Evolutionary conservation across 2,888 invertebrate genomes (phyloP).

Genomic region (Atrina japonica): DNA sequence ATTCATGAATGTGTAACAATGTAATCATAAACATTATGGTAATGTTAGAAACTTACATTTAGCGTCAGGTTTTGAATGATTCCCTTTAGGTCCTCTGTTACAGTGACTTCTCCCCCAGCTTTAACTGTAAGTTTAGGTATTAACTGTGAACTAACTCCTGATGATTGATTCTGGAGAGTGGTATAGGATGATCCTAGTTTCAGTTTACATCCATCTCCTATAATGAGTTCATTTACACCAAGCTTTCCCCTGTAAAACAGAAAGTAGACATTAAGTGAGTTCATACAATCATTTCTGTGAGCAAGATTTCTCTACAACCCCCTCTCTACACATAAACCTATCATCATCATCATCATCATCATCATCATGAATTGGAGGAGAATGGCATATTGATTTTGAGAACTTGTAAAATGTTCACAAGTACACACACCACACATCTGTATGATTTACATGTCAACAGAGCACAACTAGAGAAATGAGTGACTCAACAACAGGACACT

Average conservation of each 20-base stretch:
- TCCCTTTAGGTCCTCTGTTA: conserved; percentile 50
- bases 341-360: no score
- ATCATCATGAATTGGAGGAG: neutral
- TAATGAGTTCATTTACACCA: conserved; percentile 61
- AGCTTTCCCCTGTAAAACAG: conserved; percentile 60
- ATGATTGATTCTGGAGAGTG: conserved; percentile 39
- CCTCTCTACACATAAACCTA: neutral
- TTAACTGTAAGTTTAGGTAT: conserved; percentile 59
- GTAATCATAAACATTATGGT: no score
- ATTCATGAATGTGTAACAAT: neutral
- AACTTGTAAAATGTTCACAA: no score
- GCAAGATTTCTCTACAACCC: no score
- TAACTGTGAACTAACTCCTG: conserved; percentile 48
- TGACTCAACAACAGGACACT: no score
- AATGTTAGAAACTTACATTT: neutral
- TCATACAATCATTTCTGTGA: no score
- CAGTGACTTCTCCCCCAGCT: conserved; percentile 65
- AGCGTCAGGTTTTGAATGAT: neutral
- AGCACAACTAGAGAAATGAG: no score
- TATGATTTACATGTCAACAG: no score
- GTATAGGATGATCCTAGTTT: conserved; percentile 56
- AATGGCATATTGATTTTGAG: no score
- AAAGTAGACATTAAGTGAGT: neutral
- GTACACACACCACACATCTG: no score
- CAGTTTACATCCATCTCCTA: conserved; percentile 61